Base-by-base conservation (phyloP, 37 sponge, comb jelly and placozoan genomes). In the Halisarca cf. caerulea region DNA sequence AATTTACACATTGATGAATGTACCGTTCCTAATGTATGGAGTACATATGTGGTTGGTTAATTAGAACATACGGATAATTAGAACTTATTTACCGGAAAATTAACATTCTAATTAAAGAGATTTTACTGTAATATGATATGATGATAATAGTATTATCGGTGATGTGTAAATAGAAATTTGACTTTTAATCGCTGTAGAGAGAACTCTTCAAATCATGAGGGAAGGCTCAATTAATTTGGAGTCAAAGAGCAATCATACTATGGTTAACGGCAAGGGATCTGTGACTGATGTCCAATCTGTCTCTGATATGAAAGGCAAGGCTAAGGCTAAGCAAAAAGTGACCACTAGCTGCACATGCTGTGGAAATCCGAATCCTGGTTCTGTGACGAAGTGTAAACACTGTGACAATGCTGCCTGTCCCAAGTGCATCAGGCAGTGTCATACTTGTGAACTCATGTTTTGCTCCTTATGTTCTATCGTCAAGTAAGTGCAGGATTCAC, bases 401-500 rank as follows among this genome's bases (percentile, higher is more conserved):
- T 89, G 89, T 70, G 35, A 69, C 17, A 28, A 51, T 24, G 5
- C n/a, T 33, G 71, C 80, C 11, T 89, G 89, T 80, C 36, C 33
- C 11, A 6, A 59, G 14, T 85, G 85, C 37, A 3, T 36, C 25
- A 28, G 61, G 37, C n/a, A 17, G 32, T 85, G 85, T 34, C 38
- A 23, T 23, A 20, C n/a, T 7, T 82, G 82, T 59, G 41, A 39
- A 21, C 40, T 20, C 37, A n/a, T 20, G 23, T 17, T 41, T 27
- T 82, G 57, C 27, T 37, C 57, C 44, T 28, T 42, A 1, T 28
- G 62, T n/a, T 47, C 82, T 17, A 37, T 64, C 24, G 34, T 68
- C 1, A 68, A 68, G 69, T 68, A 68, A 68, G 69, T 68, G 32
- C 51, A 11, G 51, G 11, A n/a, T n/a, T n/a, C n/a, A n/a, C n/a